phyloP scores from a whole-genome alignment of 2,888 invertebrate genomes.

The Mesorhabditis spiculigera region DNA sequence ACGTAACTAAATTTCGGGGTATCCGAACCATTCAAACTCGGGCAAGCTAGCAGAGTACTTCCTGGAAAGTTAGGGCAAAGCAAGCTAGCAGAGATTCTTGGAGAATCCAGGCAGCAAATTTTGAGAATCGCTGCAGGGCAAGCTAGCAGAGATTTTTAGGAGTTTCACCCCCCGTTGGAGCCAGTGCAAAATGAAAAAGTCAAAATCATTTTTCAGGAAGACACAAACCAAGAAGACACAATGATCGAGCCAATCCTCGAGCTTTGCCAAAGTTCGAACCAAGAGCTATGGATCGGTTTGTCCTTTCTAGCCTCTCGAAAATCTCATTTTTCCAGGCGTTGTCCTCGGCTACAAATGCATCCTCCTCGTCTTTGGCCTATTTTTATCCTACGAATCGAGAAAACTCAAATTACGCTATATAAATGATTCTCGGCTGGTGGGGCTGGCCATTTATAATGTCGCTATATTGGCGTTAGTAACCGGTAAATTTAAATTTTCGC shows the following conservation, averaged over 20 bases:
- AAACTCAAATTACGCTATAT: constrained; percentile 91
- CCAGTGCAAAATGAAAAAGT: neutral
- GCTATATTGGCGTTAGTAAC: constrained; percentile 95
- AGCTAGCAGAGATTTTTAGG: too few relatives aligned
- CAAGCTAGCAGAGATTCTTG: too few relatives aligned
- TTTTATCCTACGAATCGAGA: constrained; percentile 94
- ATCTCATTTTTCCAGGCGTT: constrained; percentile 69
- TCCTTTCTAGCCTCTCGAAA: neutral
- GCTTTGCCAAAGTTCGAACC: constrained; percentile 89
- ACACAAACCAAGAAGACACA: constrained; percentile 75
- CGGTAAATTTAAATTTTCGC: constrained; percentile 65
- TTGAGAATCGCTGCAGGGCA: too few relatives aligned
- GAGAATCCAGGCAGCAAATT: too few relatives aligned
- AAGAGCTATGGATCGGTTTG: constrained; percentile 87
- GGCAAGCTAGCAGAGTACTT: neutral
- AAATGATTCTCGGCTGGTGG: constrained; percentile 95
- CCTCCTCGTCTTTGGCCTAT: constrained; percentile 90
- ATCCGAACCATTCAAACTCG: neutral
- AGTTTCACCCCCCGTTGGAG: too few relatives aligned
- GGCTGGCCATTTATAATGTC: constrained; percentile 99
- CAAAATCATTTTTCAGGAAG: constrained; percentile 1
- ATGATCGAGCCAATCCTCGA: constrained; percentile 90
- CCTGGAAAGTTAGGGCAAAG: too few relatives aligned
- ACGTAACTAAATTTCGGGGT: neutral
- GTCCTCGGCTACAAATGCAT: constrained; percentile 95